These are phyloP conservation scores for Apotomis betuletana DNA, from an alignment of 2,888 invertebrate species.

Conservation along the genomic window DNA sequence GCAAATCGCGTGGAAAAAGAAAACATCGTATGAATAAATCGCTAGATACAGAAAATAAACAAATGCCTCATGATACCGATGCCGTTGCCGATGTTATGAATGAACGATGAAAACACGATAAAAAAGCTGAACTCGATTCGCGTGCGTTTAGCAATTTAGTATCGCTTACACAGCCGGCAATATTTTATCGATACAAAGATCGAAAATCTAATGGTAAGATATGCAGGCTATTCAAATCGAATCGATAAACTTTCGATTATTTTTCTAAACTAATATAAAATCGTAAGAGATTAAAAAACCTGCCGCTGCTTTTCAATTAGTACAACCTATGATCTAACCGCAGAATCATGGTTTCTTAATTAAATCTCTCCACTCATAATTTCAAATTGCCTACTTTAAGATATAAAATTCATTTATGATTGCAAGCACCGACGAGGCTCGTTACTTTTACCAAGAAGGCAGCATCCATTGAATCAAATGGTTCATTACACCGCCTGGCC, in stretches of 20 bases:
- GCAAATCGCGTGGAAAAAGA: conserved; percentile 3
- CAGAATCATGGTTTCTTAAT: conserved; percentile 7
- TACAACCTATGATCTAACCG: conserved; percentile 1
- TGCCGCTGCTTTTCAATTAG: not conserved
- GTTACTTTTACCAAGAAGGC: conserved; percentile 34
- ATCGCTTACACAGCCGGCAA: conserved; percentile 62
- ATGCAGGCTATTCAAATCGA: not conserved
- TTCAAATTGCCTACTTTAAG: conserved; percentile 17
- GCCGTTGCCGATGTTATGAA: conserved; percentile 9
- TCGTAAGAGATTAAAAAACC: not conserved
- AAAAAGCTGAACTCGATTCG: conserved; percentile 63
- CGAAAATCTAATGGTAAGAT: not conserved
- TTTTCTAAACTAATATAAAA: not conserved
- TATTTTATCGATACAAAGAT: conserved; percentile 52
- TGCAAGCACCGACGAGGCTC: conserved; percentile 27
- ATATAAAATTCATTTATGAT: conserved; percentile 34
- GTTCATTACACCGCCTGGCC: conserved; percentile 34
- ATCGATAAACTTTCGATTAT: not conserved
- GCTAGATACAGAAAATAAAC: conserved; percentile 3
- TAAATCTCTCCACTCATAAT: conserved; percentile 9
- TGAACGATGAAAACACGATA: conserved; percentile 52
- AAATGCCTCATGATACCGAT: not conserved
- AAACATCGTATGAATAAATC: conserved; percentile 2
- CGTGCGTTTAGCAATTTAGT: conserved; percentile 67
- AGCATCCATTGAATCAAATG: conserved; percentile 31